Evolutionary conservation across 1,140 invertebrate genomes (phyloP).

Genomic region (Brachionus koreanus): DNA sequence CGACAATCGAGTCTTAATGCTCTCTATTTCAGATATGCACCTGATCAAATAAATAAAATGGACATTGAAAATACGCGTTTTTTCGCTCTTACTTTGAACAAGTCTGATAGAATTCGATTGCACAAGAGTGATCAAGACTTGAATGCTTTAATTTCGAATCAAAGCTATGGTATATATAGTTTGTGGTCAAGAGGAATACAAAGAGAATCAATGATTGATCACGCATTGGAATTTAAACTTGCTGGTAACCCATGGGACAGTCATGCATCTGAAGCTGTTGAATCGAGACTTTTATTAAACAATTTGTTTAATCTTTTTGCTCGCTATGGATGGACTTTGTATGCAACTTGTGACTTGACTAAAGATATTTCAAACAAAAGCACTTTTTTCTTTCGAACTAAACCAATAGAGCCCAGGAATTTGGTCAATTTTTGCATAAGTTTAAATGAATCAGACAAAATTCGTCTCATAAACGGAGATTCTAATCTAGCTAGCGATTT

Average conservation of each 20-base stretch:
- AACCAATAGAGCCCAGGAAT: not conserved
- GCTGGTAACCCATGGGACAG: not conserved
- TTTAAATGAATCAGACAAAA: constrained; percentile 17
- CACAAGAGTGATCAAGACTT: not conserved
- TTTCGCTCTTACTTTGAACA: not conserved
- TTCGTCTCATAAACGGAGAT: not conserved
- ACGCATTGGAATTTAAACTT: constrained; percentile 7
- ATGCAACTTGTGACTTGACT: constrained; percentile 16
- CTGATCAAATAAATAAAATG: not conserved
- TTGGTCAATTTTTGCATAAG: constrained; percentile 4
- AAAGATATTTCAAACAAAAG: not conserved
- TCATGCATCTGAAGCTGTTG: not conserved
- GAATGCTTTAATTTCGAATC: not conserved
- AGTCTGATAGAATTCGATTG: not conserved
- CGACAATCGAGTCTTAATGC: not conserved
- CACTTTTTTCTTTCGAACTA: constrained; percentile 14
- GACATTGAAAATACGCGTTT: not conserved
- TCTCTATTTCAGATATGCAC: constrained; percentile 1
- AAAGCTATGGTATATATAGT: not conserved
- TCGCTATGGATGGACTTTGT: constrained; percentile 15
- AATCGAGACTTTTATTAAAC: not conserved
- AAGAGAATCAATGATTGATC: not conserved
- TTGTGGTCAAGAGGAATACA: not conserved
- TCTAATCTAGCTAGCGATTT: not conserved
- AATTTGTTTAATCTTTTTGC: constrained; percentile 20